Evolutionary conservation across 1,140 invertebrate species (phyloP).

Genomic region (Acarapis woodi): DNA sequence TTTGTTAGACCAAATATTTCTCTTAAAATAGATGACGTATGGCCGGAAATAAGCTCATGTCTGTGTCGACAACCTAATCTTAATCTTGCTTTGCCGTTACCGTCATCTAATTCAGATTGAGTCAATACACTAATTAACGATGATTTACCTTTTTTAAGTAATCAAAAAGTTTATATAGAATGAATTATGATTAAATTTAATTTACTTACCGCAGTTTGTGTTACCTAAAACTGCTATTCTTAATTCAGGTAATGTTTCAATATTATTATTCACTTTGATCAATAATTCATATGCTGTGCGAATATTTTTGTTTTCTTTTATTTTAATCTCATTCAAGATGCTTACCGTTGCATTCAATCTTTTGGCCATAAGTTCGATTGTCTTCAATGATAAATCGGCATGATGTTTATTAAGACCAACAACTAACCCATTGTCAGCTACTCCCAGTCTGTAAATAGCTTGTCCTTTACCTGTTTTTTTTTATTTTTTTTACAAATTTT

Average conservation of each 20-base stretch:
- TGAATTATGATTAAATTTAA: constrained; percentile 49
- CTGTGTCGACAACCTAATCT: constrained; percentile 87
- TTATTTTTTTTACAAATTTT: neutral
- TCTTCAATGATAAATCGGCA: constrained; percentile 59
- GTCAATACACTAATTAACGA: constrained; percentile 48
- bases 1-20: constrained; percentile 79
- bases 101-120: constrained; percentile 82
- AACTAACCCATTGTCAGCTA: constrained; percentile 33
- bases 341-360: constrained; percentile 50
- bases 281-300: constrained; percentile 49
- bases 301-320: constrained; percentile 14
- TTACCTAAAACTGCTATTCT: constrained; percentile 70
- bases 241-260: constrained; percentile 61
- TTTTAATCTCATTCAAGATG: constrained; percentile 29
- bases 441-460: constrained; percentile 74
- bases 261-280: constrained; percentile 65
- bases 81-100: constrained; percentile 54
- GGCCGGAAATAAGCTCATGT: constrained; percentile 81
- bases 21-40: constrained; percentile 82
- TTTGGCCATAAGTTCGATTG: constrained; percentile 50
- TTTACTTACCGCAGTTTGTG: constrained; percentile 67
- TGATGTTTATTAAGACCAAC: constrained; percentile 38
- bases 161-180: neutral
- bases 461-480: constrained; percentile 49
- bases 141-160: constrained; percentile 13